phyloP scores from a whole-genome alignment of 2,797 vertebrate species.

The Lophura swinhoii region DNA sequence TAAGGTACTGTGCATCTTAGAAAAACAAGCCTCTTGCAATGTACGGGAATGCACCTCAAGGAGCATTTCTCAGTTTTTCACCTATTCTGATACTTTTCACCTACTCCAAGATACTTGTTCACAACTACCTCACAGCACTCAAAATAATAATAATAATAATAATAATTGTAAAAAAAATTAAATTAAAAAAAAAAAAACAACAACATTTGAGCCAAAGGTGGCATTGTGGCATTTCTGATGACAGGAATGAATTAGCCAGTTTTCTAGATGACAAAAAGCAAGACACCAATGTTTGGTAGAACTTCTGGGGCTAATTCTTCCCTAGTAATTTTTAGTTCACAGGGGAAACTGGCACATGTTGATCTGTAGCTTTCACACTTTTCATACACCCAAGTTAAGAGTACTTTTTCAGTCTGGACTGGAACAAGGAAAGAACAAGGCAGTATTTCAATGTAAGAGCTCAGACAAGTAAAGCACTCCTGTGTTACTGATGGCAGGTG shows the following conservation, averaged over 20 bases:
- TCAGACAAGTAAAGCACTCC: not conserved
- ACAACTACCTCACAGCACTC: not conserved
- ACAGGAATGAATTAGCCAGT: not conserved
- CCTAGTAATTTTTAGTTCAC: not conserved
- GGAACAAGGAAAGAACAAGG: not conserved
- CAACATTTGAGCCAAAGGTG: not conserved
- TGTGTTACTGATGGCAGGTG: not conserved
- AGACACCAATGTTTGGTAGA: not conserved
- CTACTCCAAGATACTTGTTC: not conserved
- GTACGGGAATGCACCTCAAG: not conserved
- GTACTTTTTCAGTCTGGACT: not conserved
- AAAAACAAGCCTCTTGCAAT: not conserved
- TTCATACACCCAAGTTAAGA: not conserved
- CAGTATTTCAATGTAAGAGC: not conserved
- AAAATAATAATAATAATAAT: not conserved
- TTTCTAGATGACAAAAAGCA: not conserved
- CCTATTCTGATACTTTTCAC: not conserved
- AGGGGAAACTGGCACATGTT: not conserved
- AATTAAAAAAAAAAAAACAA: accelerated
- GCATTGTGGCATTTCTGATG: not conserved
- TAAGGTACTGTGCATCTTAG: accelerated
- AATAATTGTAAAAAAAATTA: too few species aligned
- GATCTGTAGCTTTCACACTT: not conserved
- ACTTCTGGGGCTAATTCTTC: not conserved
- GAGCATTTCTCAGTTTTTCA: not conserved